Base-by-base conservation (phyloP, 2,888 invertebrate genomes). In the Zootermopsis nevadensis region DNA sequence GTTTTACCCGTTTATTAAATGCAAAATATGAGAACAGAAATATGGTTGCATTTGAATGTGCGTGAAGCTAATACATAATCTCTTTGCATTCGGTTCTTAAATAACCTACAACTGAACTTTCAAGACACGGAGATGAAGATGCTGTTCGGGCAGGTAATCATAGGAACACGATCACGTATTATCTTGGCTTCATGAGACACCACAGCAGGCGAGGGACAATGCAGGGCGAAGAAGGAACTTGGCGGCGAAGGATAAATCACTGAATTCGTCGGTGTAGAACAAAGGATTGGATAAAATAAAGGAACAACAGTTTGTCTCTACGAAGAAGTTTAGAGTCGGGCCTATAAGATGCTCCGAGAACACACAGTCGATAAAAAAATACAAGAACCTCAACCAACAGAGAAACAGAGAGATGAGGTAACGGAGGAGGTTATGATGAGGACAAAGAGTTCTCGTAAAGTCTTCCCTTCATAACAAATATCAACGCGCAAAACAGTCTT, bases 231-330 rank as follows among this genome's bases (percentile, higher is more conserved):
- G 69, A 33, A 69, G 12, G 22, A 69, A 69, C 33, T 30, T 33
- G 22, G 74, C 38, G 69, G 33, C 6, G 22, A 19, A 22, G n/a
- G 22, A 74, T 74, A 74, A 74, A 74, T 74, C 74, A n/a, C 74
- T 38, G n/a, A 38, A 74, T n/a, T 38, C 38, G 38, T 8, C 42
- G 74, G 74, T 38, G 74, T 15, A 35, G 74, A 74, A 74, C 74
- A 74, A 74, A 74, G 15, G 12, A 74, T n/a, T 42, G 35, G 35
- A 72, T 35, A 24, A 72, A 72, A 72, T 35, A 72, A 31, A 35
- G n/a, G 38, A 74, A 38, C 35, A 19, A 74, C 38, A 22, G 74
- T 74, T 74, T 74, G 74, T 74, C 74, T 74, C 38, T 38, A 35
- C 38, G 38, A 74, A 74, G 38, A 74, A 42, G 74, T 42, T 74